Evolutionary conservation across 1,140 invertebrate species (phyloP).

Genomic region (Steinernema khuongi): DNA sequence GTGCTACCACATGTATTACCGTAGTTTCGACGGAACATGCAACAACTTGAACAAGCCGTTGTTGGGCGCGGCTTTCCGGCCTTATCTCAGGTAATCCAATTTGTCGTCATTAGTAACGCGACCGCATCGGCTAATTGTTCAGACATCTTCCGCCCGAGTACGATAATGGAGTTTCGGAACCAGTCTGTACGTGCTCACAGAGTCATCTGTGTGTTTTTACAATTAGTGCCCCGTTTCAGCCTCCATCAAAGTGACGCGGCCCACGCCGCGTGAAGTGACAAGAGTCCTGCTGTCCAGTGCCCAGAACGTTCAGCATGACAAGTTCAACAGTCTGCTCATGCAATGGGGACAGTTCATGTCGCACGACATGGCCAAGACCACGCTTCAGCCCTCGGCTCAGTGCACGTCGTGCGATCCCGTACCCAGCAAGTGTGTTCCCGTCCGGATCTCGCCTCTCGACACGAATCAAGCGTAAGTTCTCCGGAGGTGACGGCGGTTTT

Average conservation of each 20-base stretch:
- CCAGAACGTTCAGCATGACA: conserved; percentile 40
- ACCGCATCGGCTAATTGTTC: conserved; percentile 29
- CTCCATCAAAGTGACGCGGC: conserved; percentile 7
- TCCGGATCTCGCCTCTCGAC: conserved; percentile 48
- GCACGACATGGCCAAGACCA: conserved; percentile 53
- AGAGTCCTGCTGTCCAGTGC: conserved; percentile 47
- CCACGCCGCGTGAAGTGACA: conserved; percentile 30
- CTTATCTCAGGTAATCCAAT: conserved; percentile 42
- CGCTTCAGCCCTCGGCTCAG: conserved; percentile 55
- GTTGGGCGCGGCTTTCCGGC: conserved; percentile 45
- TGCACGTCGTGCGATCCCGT: conserved; percentile 54
- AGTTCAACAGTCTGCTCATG: conserved; percentile 52
- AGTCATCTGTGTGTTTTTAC: background rate
- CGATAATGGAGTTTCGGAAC: conserved; percentile 48
- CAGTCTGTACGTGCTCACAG: conserved; percentile 41
- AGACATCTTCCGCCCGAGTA: conserved; percentile 52
- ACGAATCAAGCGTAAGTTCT: conserved; percentile 46
- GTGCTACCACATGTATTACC: conserved; percentile 48
- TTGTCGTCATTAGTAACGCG: conserved; percentile 20
- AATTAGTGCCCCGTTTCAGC: conserved; percentile 8
- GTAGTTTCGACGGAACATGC: conserved; percentile 45
- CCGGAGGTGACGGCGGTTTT: too few relatives aligned
- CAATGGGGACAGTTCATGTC: conserved; percentile 58
- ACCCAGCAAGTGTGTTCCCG: conserved; percentile 54
- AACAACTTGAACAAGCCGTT: conserved; percentile 44